A percentile compares a stretch with the other conserved stretches of the same genome.
Conservation (phyloP, 2,113 vertebrate species). For the Aptenodytes patagonicus region DNA sequence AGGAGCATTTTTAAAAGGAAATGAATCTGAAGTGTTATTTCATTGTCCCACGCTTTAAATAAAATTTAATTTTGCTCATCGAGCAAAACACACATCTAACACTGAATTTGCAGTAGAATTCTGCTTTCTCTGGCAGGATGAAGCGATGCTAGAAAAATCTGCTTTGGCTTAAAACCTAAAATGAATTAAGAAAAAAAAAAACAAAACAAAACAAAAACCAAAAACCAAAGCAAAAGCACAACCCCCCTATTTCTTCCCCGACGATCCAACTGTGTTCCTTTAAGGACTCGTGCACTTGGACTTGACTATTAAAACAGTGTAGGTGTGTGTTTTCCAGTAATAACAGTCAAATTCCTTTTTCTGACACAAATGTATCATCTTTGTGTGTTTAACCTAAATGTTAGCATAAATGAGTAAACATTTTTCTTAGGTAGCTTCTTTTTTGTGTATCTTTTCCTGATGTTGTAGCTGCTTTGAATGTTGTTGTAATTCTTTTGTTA, state of each 20-base stretch:
- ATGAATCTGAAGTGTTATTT: slow-evolving; percentile 13
- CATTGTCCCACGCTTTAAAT: slow-evolving; percentile 21
- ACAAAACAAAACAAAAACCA: not conserved
- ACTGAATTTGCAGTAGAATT: not conserved
- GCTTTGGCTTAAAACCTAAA: not conserved
- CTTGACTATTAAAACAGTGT: not conserved
- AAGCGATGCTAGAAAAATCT: not conserved
- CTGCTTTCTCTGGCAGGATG: not conserved
- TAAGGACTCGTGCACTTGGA: not conserved
- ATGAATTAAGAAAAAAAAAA: not conserved
- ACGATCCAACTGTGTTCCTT: not conserved
- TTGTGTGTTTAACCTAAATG: not conserved
- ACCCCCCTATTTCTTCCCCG: not conserved
- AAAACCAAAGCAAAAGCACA: not conserved
- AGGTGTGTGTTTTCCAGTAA: not conserved
- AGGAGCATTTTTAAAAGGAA: slow-evolving; percentile 5
- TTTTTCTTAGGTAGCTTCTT: not conserved
- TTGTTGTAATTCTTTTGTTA: not conserved
- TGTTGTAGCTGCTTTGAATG: not conserved
- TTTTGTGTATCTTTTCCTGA: not conserved
- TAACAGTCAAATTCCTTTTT: not conserved
- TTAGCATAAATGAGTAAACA: not conserved
- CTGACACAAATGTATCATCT: not conserved
- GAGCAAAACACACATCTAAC: not conserved
- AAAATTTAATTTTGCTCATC: slow-evolving; percentile 21